phyloP scores from a whole-genome alignment of 1,140 invertebrate genomes.

The Hyles vespertilio region DNA sequence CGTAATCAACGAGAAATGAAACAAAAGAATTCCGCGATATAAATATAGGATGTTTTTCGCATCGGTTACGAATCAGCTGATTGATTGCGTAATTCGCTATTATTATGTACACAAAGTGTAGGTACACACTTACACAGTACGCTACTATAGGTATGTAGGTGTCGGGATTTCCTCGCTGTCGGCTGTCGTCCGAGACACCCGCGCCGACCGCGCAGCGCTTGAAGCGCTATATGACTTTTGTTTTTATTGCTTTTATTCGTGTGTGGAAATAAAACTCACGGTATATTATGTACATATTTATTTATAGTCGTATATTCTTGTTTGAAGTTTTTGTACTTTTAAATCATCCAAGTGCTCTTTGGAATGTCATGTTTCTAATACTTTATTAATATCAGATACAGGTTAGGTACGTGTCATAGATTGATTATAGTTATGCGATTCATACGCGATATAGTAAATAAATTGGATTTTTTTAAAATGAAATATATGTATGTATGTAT shows the following conservation, averaged over 20 bases:
- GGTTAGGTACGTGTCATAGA: too few relatives aligned
- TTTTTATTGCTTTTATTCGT: constrained; percentile 6
- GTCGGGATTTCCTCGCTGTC: constrained; percentile 48
- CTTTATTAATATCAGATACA: too few relatives aligned
- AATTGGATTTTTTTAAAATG: too few relatives aligned
- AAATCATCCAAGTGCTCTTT: too few relatives aligned
- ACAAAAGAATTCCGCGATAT: too few relatives aligned
- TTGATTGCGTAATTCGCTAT: constrained; percentile 40
- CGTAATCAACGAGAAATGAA: too few relatives aligned
- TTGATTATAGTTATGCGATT: too few relatives aligned
- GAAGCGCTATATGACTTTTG: constrained; percentile 22
- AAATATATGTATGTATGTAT: too few relatives aligned
- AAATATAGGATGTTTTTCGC: constrained; percentile 8
- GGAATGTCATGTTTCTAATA: too few relatives aligned
- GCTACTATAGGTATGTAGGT: constrained; percentile 14
- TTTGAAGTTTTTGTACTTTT: too few relatives aligned
- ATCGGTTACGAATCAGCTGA: constrained; percentile 53
- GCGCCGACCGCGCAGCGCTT: constrained; percentile 31
- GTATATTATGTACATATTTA: background rate
- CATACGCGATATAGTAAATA: too few relatives aligned
- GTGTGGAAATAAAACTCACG: background rate
- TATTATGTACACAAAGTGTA: constrained; percentile 9
- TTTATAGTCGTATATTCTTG: too few relatives aligned
- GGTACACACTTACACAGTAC: background rate
- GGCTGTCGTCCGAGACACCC: constrained; percentile 49